Evolutionary conservation across 1,140 invertebrate genomes (phyloP), one percentile per base, ranked within the genome.

Genomic region (Pogonus chalceus): DNA sequence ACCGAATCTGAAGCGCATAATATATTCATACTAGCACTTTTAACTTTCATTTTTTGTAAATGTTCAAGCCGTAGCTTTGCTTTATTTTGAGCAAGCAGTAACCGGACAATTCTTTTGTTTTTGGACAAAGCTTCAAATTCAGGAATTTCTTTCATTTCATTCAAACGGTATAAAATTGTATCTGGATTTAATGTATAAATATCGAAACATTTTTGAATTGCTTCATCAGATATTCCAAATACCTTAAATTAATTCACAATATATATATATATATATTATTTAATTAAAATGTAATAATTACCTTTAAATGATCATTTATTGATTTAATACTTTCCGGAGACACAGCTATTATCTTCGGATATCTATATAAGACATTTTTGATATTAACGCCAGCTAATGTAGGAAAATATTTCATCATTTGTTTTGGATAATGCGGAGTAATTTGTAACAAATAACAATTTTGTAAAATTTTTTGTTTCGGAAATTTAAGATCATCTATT

Each of bases 41-140:
- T 72, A 35, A 77, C 75, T 47, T 71, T 74, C 0, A 76, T 62
- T 4, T 72, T 66, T 55, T 75, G 69, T 9, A 81, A 72, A 60
- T 77, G 74, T 2, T 69, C 65, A 7, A 81, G 55, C 22, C 79
- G 69, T 3, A 66, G 47, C 12, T 72, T 60, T 49, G 78, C 76
- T 61, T 79, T 79, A 22, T 69, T 77, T 59, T 78, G 76, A 57
- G 79, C 77, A 51, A 79, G 72, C 0, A 81, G 71, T 55, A 80
- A 61, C 1, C 71, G 67, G 2, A 78, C 59, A 2, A 79, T 69
- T 26, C 78, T 70, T 2, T 76, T 76, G 66, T 80, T 76, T 12
- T 71, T 70, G 37, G 64, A 65, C 10, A 80, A 61, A 12, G 74
- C 68, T 56, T 74, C 62, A 50, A 76, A 78, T 58, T 78, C 72